Percentiles rank a stretch among this genome's conserved stretches.
Conservation (phyloP, 1,140 invertebrate genomes). For the Phortica variegata region DNA sequence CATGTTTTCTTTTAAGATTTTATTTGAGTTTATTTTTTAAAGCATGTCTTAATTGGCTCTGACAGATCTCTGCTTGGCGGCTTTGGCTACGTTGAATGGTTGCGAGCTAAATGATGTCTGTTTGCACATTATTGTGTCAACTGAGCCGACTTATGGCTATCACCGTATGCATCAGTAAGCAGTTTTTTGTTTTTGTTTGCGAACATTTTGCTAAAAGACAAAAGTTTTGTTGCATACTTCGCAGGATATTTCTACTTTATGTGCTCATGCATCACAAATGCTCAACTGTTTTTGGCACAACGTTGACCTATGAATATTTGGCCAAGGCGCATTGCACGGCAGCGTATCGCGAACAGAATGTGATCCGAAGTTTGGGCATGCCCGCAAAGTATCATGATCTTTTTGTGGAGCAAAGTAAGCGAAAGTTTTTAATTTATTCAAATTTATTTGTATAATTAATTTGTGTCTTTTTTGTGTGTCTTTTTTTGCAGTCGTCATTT, state of each 20-base stretch:
- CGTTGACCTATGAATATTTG: constrained; percentile 12
- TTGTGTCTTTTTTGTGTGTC: no score
- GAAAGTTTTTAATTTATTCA: no score
- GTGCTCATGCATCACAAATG: constrained; percentile 18
- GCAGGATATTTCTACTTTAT: constrained; percentile 17
- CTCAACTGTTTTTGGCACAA: constrained; percentile 3
- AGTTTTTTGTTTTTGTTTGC: no score
- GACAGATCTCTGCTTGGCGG: neutral
- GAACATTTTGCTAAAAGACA: no score
- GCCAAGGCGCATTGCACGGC: constrained; percentile 11
- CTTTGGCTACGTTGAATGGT: constrained; percentile 2
- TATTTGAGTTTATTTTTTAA: no score
- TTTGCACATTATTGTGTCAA: constrained; percentile 6
- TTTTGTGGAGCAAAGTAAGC: constrained; percentile 16
- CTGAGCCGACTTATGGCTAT: constrained; percentile 13
- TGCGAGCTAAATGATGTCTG: constrained; percentile 1
- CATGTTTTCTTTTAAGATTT: no score
- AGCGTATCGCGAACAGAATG: constrained; percentile 13
- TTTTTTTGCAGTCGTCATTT: no score
- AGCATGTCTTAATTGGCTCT: no score
- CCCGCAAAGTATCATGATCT: constrained; percentile 8
- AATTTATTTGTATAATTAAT: no score
- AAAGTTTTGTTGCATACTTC: neutral
- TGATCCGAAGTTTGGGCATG: constrained; percentile 4
- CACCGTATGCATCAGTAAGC: constrained; percentile 15